Percentiles rank a stretch among this genome's conserved stretches.
phyloP scores from a whole-genome alignment of 2,888 invertebrate species.

The Pristionchus entomophagus region DNA sequence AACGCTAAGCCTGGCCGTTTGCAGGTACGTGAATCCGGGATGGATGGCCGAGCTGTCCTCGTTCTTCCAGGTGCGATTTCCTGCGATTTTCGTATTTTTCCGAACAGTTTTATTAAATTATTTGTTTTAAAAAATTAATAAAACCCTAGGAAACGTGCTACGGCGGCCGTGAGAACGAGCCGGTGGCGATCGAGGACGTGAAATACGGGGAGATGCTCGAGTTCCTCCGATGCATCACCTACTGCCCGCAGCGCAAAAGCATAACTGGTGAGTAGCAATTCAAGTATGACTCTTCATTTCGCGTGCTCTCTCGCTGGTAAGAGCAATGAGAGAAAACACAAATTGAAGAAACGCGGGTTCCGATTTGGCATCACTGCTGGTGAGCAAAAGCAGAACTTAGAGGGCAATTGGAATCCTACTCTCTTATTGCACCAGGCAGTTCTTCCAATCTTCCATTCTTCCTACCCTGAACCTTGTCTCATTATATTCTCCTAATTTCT shows the following conservation, averaged over 20 bases:
- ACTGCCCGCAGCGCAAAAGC: slow-evolving; percentile 68
- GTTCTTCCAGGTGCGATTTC: slow-evolving; percentile 54
- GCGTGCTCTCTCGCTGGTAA: no score
- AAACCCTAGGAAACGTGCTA: slow-evolving; percentile 26
- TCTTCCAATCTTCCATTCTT: no score
- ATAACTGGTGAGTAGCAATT: slow-evolving; percentile 59
- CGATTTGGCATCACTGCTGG: no score
- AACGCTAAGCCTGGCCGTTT: no score
- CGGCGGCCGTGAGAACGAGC: slow-evolving; percentile 52
- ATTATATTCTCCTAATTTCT: no score
- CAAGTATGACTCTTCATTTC: no score
- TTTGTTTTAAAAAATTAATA: neutral
- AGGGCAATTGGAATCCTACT: no score
- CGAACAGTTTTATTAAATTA: neutral
- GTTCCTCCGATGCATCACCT: slow-evolving; percentile 67
- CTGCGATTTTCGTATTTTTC: neutral
- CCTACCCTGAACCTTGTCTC: no score
- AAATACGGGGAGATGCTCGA: slow-evolving; percentile 63
- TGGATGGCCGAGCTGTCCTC: slow-evolving; percentile 69
- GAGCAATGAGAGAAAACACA: no score
- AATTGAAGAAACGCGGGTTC: no score
- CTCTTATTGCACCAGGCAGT: no score
- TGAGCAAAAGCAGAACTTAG: no score
- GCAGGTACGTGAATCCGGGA: slow-evolving; percentile 66
- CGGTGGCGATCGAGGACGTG: slow-evolving; percentile 59